Percentiles rank a stretch among this genome's conserved stretches.
These are phyloP conservation scores for Crotalus viridis DNA, from an alignment of 2,113 vertebrate genomes.

Conservation along the genomic window DNA sequence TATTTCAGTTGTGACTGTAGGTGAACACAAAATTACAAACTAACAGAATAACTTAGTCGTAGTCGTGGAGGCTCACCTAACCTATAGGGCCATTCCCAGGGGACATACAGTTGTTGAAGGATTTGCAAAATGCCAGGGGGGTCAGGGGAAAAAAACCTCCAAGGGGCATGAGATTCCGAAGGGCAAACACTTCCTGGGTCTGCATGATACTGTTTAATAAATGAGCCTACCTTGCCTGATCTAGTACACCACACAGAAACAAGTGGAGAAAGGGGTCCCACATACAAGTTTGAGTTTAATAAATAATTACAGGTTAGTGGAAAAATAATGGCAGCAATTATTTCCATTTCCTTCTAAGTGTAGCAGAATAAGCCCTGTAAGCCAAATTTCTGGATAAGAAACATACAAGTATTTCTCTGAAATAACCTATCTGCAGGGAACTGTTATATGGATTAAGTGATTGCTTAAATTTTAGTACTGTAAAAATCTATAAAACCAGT, in stretches of 20 bases:
- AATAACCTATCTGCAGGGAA: neutral
- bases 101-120: neutral
- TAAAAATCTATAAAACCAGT: neutral
- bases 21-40: neutral
- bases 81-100: neutral
- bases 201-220: neutral
- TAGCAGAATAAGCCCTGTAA: neutral
- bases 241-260: neutral
- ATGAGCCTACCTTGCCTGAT: neutral
- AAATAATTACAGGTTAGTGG: neutral
- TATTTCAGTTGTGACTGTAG: neutral
- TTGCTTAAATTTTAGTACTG: neutral
- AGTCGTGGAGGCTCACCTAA: neutral
- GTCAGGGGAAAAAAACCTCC: neutral
- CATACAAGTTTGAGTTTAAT: neutral
- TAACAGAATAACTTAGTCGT: neutral
- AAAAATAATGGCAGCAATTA: neutral
- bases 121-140: neutral
- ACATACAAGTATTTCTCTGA: neutral
- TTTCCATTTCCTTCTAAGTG: neutral
- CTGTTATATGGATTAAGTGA: neutral
- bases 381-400: neutral
- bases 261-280: neutral
- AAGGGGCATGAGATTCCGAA: neutral
- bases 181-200: neutral